phyloP scores from a whole-genome alignment of 1,140 invertebrate species.

The Stegodyphus dumicola region DNA sequence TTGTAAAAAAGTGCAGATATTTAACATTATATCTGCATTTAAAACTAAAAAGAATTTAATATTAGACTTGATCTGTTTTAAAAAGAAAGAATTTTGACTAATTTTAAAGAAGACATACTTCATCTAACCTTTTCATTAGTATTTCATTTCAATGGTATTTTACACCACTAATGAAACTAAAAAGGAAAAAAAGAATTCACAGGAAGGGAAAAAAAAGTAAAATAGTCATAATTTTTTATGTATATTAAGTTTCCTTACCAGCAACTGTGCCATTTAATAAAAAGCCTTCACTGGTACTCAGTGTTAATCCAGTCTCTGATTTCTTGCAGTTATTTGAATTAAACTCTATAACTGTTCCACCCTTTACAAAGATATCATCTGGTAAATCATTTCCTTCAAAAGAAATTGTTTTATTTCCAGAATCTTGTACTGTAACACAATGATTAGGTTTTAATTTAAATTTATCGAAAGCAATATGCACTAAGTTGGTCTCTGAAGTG shows the following conservation, averaged over 20 bases:
- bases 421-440: constrained; percentile 25
- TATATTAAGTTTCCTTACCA: constrained; percentile 1
- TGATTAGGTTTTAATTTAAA: constrained; percentile 23
- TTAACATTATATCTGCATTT: too few relatives aligned
- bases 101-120: too few relatives aligned
- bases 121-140: too few relatives aligned
- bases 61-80: too few relatives aligned
- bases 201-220: too few relatives aligned
- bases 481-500: not conserved
- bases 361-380: constrained; percentile 22
- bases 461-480: constrained; percentile 15
- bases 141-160: too few relatives aligned
- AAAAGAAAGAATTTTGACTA: too few relatives aligned
- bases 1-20: too few relatives aligned
- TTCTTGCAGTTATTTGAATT: constrained; percentile 17
- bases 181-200: too few relatives aligned
- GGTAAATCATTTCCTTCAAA: constrained; percentile 9
- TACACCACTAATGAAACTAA: too few relatives aligned
- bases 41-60: too few relatives aligned
- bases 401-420: not conserved
- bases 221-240: too few relatives aligned
- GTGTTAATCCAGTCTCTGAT: not conserved
- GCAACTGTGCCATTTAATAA: constrained; percentile 33
- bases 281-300: constrained; percentile 33
- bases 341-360: constrained; percentile 16